Conservation (phyloP, 2,888 invertebrate species). For the Silvanus unidentatus region DNA sequence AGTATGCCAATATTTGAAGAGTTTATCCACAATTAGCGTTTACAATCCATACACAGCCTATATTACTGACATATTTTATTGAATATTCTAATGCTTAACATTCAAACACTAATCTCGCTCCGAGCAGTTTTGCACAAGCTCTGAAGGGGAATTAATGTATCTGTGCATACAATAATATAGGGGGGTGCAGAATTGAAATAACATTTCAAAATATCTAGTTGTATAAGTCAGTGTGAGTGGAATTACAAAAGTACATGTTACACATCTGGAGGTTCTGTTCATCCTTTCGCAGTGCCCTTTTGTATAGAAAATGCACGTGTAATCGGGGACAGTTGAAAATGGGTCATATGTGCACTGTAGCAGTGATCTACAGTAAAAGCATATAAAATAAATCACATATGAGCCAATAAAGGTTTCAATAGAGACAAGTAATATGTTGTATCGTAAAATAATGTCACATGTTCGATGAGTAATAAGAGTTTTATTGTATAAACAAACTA, state of each 20-base stretch:
- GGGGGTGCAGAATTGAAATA: too few relatives aligned
- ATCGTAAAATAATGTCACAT: conserved; percentile 7
- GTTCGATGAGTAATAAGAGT: conserved; percentile 1
- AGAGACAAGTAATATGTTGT: conserved; percentile 19
- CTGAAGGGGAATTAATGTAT: too few relatives aligned
- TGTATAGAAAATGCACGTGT: background rate
- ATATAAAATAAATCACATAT: conserved; percentile 23
- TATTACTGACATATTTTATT: conserved; percentile 1
- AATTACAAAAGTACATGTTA: conserved; percentile 3
- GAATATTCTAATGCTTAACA: too few relatives aligned
- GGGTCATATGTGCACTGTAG: conserved; percentile 23
- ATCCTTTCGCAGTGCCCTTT: background rate
- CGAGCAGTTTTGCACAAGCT: too few relatives aligned
- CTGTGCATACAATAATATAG: too few relatives aligned
- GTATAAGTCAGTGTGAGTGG: background rate
- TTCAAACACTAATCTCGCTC: too few relatives aligned
- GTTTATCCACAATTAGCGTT: conserved; percentile 14
- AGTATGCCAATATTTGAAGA: conserved; percentile 14
- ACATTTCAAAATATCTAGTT: background rate
- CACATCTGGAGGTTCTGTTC: conserved; percentile 6
- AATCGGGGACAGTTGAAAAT: conserved; percentile 16
- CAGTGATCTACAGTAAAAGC: conserved; percentile 17
- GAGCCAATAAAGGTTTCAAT: conserved; percentile 24
- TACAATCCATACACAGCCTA: conserved; percentile 3
- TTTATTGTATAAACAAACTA: too few relatives aligned